Evolutionary conservation across 2,113 vertebrate genomes (phyloP).

Genomic region (Montifringilla adamsi): DNA sequence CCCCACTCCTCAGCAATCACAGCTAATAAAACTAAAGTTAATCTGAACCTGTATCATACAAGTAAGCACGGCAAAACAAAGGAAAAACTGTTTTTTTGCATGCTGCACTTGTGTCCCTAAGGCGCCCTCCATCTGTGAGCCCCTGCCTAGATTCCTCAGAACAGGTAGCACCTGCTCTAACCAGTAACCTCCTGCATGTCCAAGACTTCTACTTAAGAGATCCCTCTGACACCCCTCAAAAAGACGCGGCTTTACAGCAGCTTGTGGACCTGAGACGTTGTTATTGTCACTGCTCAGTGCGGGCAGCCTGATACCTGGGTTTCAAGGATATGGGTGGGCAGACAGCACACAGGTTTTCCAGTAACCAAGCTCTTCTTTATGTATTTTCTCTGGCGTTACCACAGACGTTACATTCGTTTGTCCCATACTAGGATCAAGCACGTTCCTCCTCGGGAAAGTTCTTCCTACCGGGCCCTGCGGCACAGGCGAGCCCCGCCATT

Average conservation of each 20-base stretch:
- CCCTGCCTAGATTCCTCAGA: not conserved
- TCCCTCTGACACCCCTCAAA: not conserved
- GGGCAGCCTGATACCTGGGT: not conserved
- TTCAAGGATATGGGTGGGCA: too few species aligned
- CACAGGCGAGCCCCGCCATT: not conserved
- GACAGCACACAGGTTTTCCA: not conserved
- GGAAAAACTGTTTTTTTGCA: not conserved
- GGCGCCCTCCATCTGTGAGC: accelerated
- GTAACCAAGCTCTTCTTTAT: not conserved
- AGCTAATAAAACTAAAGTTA: not conserved
- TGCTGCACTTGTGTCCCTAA: not conserved
- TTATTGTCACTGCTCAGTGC: not conserved
- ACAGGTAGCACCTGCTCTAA: accelerated
- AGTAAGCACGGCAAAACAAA: not conserved
- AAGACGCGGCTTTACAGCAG: too few species aligned
- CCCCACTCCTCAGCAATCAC: not conserved
- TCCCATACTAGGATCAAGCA: too few species aligned
- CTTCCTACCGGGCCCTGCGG: not conserved
- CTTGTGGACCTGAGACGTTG: not conserved
- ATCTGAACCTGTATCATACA: not conserved
- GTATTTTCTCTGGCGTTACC: not conserved
- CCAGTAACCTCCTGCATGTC: not conserved
- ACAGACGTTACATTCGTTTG: not conserved
- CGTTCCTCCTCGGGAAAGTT: not conserved
- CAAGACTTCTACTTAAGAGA: too few species aligned